phyloP scores from a whole-genome alignment of 2,888 invertebrate species.

The Acanthosoma haemorrhoidale region DNA sequence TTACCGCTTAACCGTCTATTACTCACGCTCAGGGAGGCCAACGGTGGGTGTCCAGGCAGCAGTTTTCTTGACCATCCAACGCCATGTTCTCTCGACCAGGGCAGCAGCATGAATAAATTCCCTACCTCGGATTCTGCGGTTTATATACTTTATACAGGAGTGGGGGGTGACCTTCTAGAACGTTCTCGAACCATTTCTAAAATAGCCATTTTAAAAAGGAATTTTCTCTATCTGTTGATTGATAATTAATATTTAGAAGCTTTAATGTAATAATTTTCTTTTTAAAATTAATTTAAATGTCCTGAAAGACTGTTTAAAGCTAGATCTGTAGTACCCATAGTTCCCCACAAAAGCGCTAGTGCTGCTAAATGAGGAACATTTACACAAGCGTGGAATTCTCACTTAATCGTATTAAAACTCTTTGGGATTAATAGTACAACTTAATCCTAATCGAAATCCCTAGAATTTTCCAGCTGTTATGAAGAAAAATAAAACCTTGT shows the following conservation, averaged over 20 bases:
- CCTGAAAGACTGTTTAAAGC: neutral
- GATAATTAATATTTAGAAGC: neutral
- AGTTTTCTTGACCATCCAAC: too few species aligned
- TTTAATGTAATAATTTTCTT: neutral
- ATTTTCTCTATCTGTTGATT: neutral
- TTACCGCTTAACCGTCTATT: constrained; percentile 2
- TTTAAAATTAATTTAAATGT: neutral
- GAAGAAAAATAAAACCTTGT: too few species aligned
- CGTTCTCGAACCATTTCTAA: neutral
- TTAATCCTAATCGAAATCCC: too few species aligned
- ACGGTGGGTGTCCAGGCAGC: too few species aligned
- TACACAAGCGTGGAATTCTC: too few species aligned
- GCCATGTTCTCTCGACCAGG: too few species aligned
- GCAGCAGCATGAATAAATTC: neutral
- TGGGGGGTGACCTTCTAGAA: neutral
- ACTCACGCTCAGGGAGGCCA: neutral
- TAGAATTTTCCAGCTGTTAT: too few species aligned
- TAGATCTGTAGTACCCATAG: neutral
- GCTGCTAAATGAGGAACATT: too few species aligned
- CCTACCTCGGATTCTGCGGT: neutral
- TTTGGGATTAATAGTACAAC: too few species aligned
- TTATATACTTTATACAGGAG: neutral
- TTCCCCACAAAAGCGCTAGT: neutral
- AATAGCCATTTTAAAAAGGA: neutral
- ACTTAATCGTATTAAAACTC: too few species aligned